These are phyloP conservation scores for Stigmatopora nigra DNA, from an alignment of 2,113 vertebrate genomes.

Conservation along the genomic window DNA sequence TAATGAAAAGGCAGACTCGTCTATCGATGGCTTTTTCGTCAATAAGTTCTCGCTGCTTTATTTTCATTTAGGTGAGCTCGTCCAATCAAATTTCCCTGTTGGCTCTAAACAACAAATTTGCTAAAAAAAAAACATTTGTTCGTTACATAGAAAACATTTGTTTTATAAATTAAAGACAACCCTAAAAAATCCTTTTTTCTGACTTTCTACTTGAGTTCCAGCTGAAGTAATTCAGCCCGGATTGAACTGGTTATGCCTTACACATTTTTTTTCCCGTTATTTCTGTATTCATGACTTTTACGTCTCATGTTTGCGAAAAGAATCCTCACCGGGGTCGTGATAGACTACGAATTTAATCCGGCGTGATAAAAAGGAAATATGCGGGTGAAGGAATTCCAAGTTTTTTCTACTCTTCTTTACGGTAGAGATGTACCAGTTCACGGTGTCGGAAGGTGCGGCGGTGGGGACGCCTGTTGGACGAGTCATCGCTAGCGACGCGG, in stretches of 20 bases:
- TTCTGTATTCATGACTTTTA: conserved; percentile 48
- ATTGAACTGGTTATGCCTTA: conserved; percentile 50
- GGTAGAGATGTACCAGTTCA: conserved; percentile 96
- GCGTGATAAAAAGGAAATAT: conserved; percentile 36
- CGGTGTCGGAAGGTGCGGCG: conserved; percentile 78
- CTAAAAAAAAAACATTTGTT: neutral
- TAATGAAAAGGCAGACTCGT: neutral
- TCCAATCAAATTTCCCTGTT: neutral
- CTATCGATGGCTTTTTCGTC: neutral
- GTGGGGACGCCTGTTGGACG: conserved; percentile 83
- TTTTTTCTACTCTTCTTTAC: conserved; percentile 8
- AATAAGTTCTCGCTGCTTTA: neutral
- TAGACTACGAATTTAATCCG: conserved; percentile 19
- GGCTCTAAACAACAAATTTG: neutral
- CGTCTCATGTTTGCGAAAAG: conserved; percentile 53
- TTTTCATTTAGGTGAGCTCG: neutral
- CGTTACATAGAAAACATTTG: neutral
- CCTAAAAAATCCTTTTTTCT: conserved; percentile 5
- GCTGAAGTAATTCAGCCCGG: conserved; percentile 34
- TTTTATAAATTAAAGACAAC: neutral
- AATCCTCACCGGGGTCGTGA: conserved; percentile 11
- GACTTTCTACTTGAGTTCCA: conserved; percentile 23
- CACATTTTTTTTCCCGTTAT: conserved; percentile 34
- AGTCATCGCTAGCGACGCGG: conserved; percentile 86
- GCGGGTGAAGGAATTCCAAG: conserved; percentile 15